Conservation (phyloP, 2,888 invertebrate species). For the Epinotia nisella region DNA sequence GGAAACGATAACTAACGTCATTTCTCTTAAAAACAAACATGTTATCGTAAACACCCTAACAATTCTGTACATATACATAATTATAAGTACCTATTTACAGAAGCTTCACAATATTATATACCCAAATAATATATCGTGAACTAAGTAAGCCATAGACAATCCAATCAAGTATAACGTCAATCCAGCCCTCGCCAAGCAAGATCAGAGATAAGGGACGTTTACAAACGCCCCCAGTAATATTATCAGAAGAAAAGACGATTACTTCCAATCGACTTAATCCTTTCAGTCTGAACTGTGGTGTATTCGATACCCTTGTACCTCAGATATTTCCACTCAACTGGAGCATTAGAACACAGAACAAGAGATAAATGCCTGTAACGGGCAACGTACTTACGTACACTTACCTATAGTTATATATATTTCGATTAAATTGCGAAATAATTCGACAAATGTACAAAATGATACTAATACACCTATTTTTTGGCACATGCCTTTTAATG, state of each 20-base stretch:
- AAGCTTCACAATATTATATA: neutral
- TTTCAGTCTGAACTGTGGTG: slow-evolving; percentile 44
- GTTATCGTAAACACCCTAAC: too few species aligned
- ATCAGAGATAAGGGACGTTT: slow-evolving; percentile 43
- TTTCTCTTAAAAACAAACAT: too few species aligned
- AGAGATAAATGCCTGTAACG: slow-evolving; percentile 42
- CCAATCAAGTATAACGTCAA: slow-evolving; percentile 41
- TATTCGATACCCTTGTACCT: slow-evolving; percentile 45
- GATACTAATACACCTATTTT: too few species aligned
- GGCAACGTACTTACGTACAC: neutral
- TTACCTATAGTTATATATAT: neutral
- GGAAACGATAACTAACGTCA: too few species aligned
- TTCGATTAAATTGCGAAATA: neutral
- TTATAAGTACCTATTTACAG: neutral
- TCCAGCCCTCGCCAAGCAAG: slow-evolving; percentile 30
- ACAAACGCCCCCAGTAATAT: slow-evolving; percentile 47
- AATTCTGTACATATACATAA: neutral
- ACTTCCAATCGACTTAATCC: slow-evolving; percentile 63
- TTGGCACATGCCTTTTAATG: too few species aligned
- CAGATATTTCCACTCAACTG: slow-evolving; percentile 44
- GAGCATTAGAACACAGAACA: slow-evolving; percentile 38
- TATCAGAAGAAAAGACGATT: slow-evolving; percentile 59
- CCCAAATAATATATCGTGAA: neutral
- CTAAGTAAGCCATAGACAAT: slow-evolving; percentile 12
- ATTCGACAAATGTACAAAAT: neutral